phyloP scores from a whole-genome alignment of 64 coral and sea anemone species.

The Actinia equina region DNA sequence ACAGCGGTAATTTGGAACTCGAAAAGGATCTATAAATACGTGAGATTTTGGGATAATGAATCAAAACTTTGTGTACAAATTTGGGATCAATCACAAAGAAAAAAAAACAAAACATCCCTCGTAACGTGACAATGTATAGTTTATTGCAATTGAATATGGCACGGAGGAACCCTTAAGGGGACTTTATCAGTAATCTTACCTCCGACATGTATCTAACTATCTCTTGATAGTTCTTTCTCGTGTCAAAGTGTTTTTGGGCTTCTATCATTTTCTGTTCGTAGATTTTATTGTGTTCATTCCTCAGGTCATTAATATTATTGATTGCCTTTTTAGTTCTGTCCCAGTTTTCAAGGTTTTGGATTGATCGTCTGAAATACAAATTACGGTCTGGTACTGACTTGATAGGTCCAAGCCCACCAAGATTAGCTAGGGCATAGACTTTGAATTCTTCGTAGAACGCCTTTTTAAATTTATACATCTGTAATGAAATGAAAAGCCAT shows the following conservation, averaged over 20 bases:
- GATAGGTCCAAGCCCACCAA: conserved; percentile 20
- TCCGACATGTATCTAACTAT: conserved; percentile 33
- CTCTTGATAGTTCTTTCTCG: conserved; percentile 23
- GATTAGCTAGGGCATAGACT: conserved; percentile 27
- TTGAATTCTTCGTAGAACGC: conserved; percentile 37
- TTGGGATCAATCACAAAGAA: too few species aligned
- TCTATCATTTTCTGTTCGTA: conserved; percentile 26
- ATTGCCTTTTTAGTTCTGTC: conserved; percentile 24
- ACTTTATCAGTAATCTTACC: not conserved
- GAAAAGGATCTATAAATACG: too few species aligned
- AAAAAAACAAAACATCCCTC: too few species aligned
- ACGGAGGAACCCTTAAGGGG: too few species aligned
- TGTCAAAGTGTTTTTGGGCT: conserved; percentile 22
- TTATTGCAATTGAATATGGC: too few species aligned
- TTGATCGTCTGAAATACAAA: conserved; percentile 1
- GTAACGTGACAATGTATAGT: too few species aligned
- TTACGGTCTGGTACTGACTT: conserved; percentile 23
- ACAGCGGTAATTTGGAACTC: too few species aligned
- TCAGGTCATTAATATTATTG: conserved; percentile 26
- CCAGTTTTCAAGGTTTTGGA: conserved; percentile 17
- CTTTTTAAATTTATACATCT: conserved; percentile 48
- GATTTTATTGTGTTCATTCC: conserved; percentile 22
- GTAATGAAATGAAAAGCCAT: not conserved
- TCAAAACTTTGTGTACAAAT: too few species aligned
- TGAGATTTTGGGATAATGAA: too few species aligned